Evolutionary conservation across 64 coral and sea anemone species (phyloP), one percentile per base, ranked within the genome.

Genomic region (Montipora foliosa): DNA sequence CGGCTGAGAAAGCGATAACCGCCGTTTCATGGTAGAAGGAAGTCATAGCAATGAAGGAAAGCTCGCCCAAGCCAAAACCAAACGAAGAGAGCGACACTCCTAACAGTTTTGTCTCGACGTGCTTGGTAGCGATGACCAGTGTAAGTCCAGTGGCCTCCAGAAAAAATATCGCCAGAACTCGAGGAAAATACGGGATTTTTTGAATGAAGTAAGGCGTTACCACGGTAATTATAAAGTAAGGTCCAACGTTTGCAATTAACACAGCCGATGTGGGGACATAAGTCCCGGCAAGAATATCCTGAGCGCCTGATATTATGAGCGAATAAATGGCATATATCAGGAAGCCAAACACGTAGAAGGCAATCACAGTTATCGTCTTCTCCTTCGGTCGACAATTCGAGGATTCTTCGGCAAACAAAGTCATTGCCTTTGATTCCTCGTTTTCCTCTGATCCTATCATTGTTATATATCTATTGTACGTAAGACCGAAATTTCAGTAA

Each of bases 31-130:
- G 89, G n/a, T 97, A 97, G 61, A 88, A 92, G 0, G 95, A 97
- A 46, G 89, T 97, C 93, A 97, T 92, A 11, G 95, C 95, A n/a
- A 95, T 97, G 47, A 97, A 97, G 1, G 95, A 97, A 58, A 95
- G 75, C 24, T 97, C 95, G 29, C 95, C 95, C 12, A 97, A 90
- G 12, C 95, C 95, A 53, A 97, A 97, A 8, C 95, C 95, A 44
- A 95, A 75, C 5, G 95, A 97, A 14, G 92, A 97, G 5, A 97
- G 45, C 12, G 83, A 94, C 25, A 97, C 72, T 25, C 95, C 95
- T 17, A 92, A 76, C 71, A 97, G 51, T 44, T 88, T 95, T 21
- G 91, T 61, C 5, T 76, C 92, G 45, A 97, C 84, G 8, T 91
- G 74, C 19, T 92, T 91, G 15, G 91, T 70, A 8, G 87, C 8